A percentile compares a stretch with the other conserved stretches of the same genome.
These are phyloP conservation scores for Diarsia rubi DNA, from an alignment of 2,888 invertebrate species.

Conservation along the genomic window DNA sequence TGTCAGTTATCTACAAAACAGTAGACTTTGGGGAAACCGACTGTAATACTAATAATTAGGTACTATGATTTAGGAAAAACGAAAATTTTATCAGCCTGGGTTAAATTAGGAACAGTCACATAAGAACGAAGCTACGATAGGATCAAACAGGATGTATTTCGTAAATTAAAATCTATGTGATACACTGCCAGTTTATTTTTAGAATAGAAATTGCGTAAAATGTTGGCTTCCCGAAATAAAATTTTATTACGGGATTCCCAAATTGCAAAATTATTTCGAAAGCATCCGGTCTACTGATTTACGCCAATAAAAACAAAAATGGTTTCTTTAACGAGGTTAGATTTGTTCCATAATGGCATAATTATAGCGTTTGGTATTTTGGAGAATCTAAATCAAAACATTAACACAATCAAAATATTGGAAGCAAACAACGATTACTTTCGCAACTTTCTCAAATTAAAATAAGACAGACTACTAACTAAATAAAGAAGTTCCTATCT, in stretches of 20 bases:
- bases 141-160: background rate
- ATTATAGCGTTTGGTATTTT: background rate
- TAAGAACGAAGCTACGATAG: too few species aligned
- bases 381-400: background rate
- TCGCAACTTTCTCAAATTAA: background rate
- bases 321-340: background rate
- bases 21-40: too few species aligned
- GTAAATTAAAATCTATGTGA: background rate
- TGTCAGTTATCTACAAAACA: too few species aligned
- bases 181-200: background rate
- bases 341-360: conserved; percentile 15
- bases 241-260: conserved; percentile 3
- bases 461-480: background rate
- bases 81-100: too few species aligned
- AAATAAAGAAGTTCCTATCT: background rate
- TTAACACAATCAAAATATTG: background rate
- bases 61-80: too few species aligned
- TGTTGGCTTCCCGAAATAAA: conserved; percentile 4
- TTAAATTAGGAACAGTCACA: too few species aligned
- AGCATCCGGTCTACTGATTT: conserved; percentile 15
- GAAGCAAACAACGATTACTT: background rate
- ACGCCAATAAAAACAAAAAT: conserved; percentile 35
- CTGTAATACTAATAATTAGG: too few species aligned
- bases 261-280: conserved; percentile 12
- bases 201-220: background rate